These are phyloP conservation scores for Urosaurus nigricauda DNA, from an alignment of 2,797 vertebrate genomes.

Conservation along the genomic window DNA sequence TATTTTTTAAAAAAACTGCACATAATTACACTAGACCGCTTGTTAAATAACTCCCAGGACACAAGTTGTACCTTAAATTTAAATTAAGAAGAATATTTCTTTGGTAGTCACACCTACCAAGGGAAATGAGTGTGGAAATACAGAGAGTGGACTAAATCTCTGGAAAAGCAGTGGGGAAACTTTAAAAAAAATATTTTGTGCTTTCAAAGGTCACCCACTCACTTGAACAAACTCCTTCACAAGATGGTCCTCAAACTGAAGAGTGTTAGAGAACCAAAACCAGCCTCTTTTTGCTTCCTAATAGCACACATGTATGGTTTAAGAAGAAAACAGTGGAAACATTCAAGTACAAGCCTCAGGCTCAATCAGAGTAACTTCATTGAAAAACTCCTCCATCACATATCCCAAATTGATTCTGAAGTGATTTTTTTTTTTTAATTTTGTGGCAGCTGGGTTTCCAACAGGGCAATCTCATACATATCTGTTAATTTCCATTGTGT, in stretches of 20 bases:
- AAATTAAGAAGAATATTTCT: background rate
- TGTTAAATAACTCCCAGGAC: background rate
- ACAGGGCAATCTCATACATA: background rate
- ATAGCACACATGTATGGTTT: background rate
- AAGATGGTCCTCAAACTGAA: background rate
- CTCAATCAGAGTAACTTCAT: background rate
- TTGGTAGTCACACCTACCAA: constrained; percentile 16
- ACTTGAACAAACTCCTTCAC: background rate
- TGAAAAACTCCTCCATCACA: background rate
- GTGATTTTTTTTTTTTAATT: background rate
- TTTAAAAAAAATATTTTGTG: background rate
- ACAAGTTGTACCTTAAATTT: background rate
- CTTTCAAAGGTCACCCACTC: constrained; percentile 30
- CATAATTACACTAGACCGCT: background rate
- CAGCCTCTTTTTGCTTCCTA: background rate
- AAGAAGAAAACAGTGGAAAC: background rate
- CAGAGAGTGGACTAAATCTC: background rate
- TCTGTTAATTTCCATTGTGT: background rate
- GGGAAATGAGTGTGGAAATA: constrained; percentile 4
- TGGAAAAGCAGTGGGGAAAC: background rate
- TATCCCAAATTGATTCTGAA: background rate
- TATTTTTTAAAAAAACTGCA: background rate
- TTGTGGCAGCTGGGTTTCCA: background rate
- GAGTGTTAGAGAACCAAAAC: background rate
- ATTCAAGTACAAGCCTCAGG: background rate